Evolutionary conservation across 2,888 invertebrate genomes (phyloP).

Genomic region (Drosophila putrida): DNA sequence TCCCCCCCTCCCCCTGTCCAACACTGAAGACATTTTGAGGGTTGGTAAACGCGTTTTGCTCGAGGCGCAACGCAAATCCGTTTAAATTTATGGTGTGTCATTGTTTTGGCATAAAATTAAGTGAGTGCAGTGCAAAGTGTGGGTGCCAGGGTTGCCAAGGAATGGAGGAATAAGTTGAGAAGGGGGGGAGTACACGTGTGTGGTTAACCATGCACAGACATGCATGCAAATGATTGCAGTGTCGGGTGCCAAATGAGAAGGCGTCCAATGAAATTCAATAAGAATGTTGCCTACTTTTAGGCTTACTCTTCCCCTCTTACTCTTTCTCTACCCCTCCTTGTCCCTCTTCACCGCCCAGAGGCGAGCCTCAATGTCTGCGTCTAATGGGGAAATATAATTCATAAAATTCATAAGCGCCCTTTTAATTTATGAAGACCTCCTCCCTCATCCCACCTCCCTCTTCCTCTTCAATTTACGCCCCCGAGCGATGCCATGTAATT

Average conservation of each 20-base stretch:
- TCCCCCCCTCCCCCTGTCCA: background rate
- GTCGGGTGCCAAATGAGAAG: background rate
- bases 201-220: constrained; percentile 72
- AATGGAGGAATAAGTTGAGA: too few species aligned
- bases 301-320: background rate
- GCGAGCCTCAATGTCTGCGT: constrained; percentile 47
- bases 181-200: constrained; percentile 37
- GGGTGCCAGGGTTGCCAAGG: background rate
- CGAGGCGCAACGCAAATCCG: constrained; percentile 75
- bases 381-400: constrained; percentile 65
- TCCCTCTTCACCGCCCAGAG: background rate
- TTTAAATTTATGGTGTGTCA: constrained; percentile 81
- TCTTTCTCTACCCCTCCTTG: background rate
- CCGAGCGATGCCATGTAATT: constrained; percentile 66
- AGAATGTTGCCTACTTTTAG: constrained; percentile 57
- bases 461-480: constrained; percentile 28
- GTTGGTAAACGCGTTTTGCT: constrained; percentile 52
- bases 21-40: constrained; percentile 25
- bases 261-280: constrained; percentile 71
- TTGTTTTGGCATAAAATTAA: constrained; percentile 82
- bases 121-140: constrained; percentile 59
- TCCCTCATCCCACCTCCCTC: background rate
- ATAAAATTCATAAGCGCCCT: constrained; percentile 80
- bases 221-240: constrained; percentile 76
- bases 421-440: constrained; percentile 73